These are phyloP conservation scores for Odontophorus gujanensis DNA, from an alignment of 2,113 vertebrate genomes.

Conservation along the genomic window DNA sequence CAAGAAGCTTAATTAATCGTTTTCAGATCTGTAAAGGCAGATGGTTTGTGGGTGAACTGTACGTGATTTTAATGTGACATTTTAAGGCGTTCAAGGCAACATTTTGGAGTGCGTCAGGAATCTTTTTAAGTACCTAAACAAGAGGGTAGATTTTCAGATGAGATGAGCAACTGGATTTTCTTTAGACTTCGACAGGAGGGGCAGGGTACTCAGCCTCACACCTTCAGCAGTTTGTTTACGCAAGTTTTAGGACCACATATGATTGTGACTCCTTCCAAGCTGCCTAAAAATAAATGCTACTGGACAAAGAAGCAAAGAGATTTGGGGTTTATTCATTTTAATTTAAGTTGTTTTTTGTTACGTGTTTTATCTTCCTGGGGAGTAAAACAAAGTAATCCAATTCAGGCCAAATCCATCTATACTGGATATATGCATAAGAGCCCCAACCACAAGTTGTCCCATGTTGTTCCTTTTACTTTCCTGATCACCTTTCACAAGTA, in stretches of 20 bases:
- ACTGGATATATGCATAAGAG: background rate
- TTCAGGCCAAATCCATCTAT: background rate
- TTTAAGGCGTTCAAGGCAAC: slow-evolving; percentile 25
- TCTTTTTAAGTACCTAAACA: background rate
- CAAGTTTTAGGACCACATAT: background rate
- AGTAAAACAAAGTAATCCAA: background rate
- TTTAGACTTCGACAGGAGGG: background rate
- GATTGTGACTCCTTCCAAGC: background rate
- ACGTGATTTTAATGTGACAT: slow-evolving; percentile 41
- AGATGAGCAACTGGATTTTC: background rate
- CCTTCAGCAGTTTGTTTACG: background rate
- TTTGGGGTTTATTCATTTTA: background rate
- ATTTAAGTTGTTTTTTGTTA: background rate
- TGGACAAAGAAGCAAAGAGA: background rate
- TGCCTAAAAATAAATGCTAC: background rate
- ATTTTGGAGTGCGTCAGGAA: background rate
- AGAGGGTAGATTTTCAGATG: slow-evolving; percentile 7
- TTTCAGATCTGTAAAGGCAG: slow-evolving; percentile 50
- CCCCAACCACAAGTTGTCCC: background rate
- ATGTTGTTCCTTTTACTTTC: background rate
- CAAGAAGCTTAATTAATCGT: background rate
- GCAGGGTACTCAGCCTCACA: background rate
- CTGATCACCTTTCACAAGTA: background rate
- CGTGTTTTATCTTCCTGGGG: background rate
- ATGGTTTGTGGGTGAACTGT: slow-evolving; percentile 48